phyloP scores from a whole-genome alignment of 2,113 vertebrate genomes.

The Terrapene triunguis region DNA sequence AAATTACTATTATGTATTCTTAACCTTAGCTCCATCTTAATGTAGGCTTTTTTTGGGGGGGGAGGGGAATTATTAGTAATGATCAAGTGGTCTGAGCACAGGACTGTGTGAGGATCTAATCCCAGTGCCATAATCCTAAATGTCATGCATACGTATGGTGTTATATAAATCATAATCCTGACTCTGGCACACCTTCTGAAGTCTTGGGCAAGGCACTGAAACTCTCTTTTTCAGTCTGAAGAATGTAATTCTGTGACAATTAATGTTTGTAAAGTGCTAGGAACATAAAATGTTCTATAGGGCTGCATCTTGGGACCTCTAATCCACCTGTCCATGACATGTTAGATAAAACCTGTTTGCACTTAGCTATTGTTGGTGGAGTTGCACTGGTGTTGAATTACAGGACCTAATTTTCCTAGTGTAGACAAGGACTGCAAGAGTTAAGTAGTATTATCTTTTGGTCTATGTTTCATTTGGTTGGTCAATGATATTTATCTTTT shows the following conservation, averaged over 20 bases:
- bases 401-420: neutral
- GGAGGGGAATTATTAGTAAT: too few species aligned
- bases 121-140: neutral
- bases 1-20: neutral
- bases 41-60: too few species aligned
- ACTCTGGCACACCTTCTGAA: neutral
- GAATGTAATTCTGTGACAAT: neutral
- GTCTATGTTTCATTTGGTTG: neutral
- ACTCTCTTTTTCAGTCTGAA: neutral
- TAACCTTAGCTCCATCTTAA: neutral
- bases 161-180: neutral
- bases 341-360: neutral
- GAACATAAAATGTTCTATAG: neutral
- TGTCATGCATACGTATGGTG: neutral
- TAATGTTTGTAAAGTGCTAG: neutral
- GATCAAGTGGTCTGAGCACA: too few species aligned
- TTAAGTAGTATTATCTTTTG: neutral
- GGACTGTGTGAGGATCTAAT: neutral
- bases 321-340: neutral
- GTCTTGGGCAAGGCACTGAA: neutral
- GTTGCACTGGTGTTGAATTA: neutral
- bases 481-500: neutral
- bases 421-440: neutral
- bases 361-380: neutral
- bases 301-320: neutral